phyloP scores from a whole-genome alignment of 35 echinoderm and acorn worm species.

The Heliocidaris erythrogramma region DNA sequence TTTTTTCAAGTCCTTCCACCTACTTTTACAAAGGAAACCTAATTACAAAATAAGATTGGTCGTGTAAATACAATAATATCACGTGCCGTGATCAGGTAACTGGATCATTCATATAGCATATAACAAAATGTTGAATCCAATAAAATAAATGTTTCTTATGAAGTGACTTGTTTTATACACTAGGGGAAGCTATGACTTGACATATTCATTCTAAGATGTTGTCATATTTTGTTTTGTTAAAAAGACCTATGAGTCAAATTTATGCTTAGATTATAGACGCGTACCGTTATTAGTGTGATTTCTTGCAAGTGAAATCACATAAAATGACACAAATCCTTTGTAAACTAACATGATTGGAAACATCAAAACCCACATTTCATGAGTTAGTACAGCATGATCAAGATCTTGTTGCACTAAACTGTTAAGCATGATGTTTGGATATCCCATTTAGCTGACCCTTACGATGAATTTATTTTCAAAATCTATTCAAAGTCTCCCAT shows the following conservation, averaged over 20 bases:
- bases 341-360: too few relatives aligned
- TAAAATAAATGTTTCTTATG: too few relatives aligned
- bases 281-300: too few relatives aligned
- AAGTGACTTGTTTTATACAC: too few relatives aligned
- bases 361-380: neutral
- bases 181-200: too few relatives aligned
- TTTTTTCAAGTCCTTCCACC: neutral
- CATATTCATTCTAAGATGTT: too few relatives aligned
- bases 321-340: too few relatives aligned
- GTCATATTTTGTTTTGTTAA: too few relatives aligned
- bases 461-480: neutral
- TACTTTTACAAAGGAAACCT: neutral
- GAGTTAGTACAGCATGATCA: neutral
- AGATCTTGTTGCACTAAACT: neutral
- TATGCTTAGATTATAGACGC: too few relatives aligned
- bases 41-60: neutral
- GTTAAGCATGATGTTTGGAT: neutral
- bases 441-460: neutral
- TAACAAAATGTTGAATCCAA: too few relatives aligned
- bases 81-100: neutral
- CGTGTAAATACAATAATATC: neutral
- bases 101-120: neutral
- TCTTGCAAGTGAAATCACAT: too few relatives aligned
- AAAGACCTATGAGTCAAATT: too few relatives aligned
- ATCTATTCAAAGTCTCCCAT: neutral